Percentiles rank a stretch among this genome's conserved stretches.
Conservation (phyloP, 2,113 vertebrate species). For the Spilogale gracilis region DNA sequence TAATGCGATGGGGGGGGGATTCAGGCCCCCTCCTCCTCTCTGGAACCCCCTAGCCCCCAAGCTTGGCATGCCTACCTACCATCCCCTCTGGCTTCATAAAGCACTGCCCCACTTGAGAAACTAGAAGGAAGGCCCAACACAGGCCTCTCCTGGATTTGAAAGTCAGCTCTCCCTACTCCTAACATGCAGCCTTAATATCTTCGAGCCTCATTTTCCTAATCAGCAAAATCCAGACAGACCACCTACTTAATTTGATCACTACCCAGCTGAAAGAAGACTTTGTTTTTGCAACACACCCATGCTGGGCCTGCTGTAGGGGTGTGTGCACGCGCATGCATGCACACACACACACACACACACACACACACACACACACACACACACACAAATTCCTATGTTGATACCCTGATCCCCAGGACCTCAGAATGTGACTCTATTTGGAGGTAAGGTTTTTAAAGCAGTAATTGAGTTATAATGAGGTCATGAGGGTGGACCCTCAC, state of each 20-base stretch:
- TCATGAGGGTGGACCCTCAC: not conserved
- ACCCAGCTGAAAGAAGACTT: not conserved
- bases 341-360: too few relatives aligned
- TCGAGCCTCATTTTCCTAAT: not conserved
- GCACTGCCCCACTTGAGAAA: not conserved
- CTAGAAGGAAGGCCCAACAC: not conserved
- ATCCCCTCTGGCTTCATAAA: not conserved
- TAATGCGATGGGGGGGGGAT: not conserved
- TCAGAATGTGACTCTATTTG: not conserved
- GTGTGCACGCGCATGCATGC: too few relatives aligned
- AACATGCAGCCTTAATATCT: not conserved
- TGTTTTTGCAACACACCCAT: not conserved
- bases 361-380: accelerated
- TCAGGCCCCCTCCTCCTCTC: not conserved
- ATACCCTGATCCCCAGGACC: not conserved
- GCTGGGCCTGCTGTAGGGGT: not conserved
- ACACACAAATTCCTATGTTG: not conserved
- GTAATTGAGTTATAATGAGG: not conserved
- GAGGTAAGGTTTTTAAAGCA: not conserved
- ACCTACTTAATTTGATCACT: not conserved
- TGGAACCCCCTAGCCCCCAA: not conserved
- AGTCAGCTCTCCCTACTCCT: not conserved
- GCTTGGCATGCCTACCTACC: too few relatives aligned
- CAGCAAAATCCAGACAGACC: not conserved
- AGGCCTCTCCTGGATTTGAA: not conserved